These are phyloP conservation scores for Ageneiosus marmoratus DNA, from an alignment of 2,113 vertebrate species.

Conservation along the genomic window DNA sequence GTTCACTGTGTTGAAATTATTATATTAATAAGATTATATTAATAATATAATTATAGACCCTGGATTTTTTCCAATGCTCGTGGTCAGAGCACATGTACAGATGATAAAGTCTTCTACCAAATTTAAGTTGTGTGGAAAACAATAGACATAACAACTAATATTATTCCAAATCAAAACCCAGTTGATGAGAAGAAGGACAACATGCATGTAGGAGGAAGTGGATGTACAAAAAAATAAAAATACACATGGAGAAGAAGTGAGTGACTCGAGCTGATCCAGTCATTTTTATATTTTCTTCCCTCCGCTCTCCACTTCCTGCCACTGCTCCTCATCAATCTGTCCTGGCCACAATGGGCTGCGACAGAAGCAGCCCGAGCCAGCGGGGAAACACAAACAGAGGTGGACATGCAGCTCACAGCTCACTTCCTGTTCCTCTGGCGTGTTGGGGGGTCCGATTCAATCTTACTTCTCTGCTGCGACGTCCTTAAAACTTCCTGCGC, in stretches of 20 bases:
- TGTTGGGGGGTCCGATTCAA: constrained; percentile 31
- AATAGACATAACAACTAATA: background rate
- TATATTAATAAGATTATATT: background rate
- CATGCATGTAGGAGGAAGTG: background rate
- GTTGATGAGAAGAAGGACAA: background rate
- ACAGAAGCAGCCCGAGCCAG: constrained; percentile 62
- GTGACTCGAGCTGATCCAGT: constrained; percentile 5
- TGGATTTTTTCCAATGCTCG: background rate
- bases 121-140: background rate
- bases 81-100: background rate
- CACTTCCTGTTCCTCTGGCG: constrained; percentile 58
- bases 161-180: background rate
- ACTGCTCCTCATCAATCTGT: constrained; percentile 73
- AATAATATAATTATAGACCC: too few relatives aligned
- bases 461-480: constrained; percentile 27
- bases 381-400: constrained; percentile 68
- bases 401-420: constrained; percentile 53
- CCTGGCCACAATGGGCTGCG: constrained; percentile 67
- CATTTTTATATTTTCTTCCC: constrained; percentile 54
- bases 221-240: background rate
- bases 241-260: background rate
- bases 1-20: background rate
- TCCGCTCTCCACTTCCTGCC: constrained; percentile 61
- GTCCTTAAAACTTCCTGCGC: constrained; percentile 54
- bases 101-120: background rate